phyloP scores from a whole-genome alignment of 64 coral and sea anemone genomes.

The Actinia tenebrosa region DNA sequence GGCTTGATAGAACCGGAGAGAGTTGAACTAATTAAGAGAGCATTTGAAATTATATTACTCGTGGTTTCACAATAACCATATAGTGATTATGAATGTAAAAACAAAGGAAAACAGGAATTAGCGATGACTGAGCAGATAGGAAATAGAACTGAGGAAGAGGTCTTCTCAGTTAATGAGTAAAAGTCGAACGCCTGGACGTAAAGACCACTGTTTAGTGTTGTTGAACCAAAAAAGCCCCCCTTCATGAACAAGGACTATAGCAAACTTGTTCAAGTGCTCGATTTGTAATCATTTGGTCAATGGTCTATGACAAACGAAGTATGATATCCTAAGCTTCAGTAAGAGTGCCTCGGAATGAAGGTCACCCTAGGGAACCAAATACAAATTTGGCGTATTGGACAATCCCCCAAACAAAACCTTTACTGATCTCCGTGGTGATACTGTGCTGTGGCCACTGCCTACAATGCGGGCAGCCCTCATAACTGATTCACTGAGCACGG shows the following conservation, averaged over 20 bases:
- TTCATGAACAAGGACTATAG: neutral
- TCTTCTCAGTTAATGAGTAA: neutral
- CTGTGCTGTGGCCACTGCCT: neutral
- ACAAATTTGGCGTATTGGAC: slow-evolving; percentile 7
- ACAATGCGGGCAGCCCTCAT: slow-evolving; percentile 15
- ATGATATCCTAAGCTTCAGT: neutral
- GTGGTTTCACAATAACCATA: slow-evolving; percentile 41
- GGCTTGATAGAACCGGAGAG: slow-evolving; percentile 13
- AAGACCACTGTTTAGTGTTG: neutral
- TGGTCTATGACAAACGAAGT: neutral
- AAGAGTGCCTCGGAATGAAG: neutral
- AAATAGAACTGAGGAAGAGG: neutral
- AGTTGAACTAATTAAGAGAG: slow-evolving; percentile 40
- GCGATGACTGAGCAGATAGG: slow-evolving; percentile 29
- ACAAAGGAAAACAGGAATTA: slow-evolving; percentile 49
- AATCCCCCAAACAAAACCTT: slow-evolving; percentile 29
- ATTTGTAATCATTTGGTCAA: slow-evolving; percentile 14
- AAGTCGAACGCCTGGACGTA: neutral
- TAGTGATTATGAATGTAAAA: slow-evolving; percentile 36
- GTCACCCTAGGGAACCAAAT: slow-evolving; percentile 33
- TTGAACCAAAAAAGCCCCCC: neutral
- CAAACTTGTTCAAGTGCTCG: neutral
- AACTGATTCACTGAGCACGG: neutral
- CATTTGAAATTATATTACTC: slow-evolving; percentile 57
- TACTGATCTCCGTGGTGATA: slow-evolving; percentile 31